Conservation (phyloP, 2,113 vertebrate species). For the Rhizomys pruinosus region DNA sequence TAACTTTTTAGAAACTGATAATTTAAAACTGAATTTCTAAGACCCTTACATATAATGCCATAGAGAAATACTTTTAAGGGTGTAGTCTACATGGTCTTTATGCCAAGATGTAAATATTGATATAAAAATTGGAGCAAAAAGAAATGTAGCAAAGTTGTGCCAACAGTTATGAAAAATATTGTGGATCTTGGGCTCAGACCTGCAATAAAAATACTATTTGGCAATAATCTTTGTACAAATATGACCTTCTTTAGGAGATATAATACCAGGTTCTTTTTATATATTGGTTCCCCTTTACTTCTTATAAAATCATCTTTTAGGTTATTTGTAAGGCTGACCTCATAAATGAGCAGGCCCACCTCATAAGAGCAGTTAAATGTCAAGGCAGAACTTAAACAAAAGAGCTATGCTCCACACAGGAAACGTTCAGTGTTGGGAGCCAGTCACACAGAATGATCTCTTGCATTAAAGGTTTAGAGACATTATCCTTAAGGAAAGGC, state of each 20-base stretch:
- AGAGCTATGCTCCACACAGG: neutral
- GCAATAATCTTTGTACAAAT: conserved; percentile 58
- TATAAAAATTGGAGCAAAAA: neutral
- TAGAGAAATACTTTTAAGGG: conserved; percentile 28
- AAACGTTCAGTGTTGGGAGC: conserved; percentile 1
- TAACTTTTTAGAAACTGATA: neutral
- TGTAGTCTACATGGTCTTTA: neutral
- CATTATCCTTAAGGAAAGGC: conserved; percentile 13
- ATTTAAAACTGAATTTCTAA: neutral
- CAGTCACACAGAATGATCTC: neutral
- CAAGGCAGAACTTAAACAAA: conserved; percentile 63
- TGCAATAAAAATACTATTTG: conserved; percentile 14
- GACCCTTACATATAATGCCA: conserved; percentile 9
- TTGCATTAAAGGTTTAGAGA: conserved; percentile 2
- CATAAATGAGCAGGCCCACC: conserved; percentile 43
- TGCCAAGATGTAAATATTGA: conserved; percentile 42
- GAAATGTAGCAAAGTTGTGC: neutral
- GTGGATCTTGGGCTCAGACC: neutral
- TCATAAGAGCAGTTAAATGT: conserved; percentile 53
- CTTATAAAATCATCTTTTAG: conserved; percentile 46
- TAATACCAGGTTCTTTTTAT: neutral
- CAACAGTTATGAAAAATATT: neutral
- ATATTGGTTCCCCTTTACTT: conserved; percentile 27
- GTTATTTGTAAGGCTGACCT: conserved; percentile 56
- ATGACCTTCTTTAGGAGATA: conserved; percentile 43